phyloP scores from a whole-genome alignment of 2,888 invertebrate genomes.

The Eilema sororculum region DNA sequence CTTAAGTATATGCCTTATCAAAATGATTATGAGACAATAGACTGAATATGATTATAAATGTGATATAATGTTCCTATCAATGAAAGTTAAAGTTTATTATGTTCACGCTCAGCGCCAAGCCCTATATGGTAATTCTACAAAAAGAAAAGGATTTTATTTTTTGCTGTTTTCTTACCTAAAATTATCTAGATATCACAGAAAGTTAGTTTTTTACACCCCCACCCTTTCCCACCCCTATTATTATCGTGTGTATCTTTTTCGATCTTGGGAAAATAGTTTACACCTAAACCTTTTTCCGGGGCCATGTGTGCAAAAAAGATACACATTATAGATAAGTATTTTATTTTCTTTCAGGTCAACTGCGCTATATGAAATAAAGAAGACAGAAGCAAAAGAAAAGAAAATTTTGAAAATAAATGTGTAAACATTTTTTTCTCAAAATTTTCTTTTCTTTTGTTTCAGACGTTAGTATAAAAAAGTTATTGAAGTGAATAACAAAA shows the following conservation, averaged over 20 bases:
- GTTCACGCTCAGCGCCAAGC: conserved; percentile 13
- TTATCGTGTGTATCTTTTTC: background rate
- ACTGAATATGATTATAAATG: no score
- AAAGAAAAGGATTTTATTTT: background rate
- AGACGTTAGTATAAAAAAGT: background rate
- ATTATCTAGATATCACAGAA: background rate
- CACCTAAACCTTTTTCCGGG: no score
- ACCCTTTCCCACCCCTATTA: background rate
- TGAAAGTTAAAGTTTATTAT: no score
- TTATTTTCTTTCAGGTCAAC: no score
- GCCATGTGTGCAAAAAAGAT: no score
- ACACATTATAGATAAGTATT: no score
- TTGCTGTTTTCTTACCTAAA: background rate
- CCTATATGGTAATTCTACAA: background rate
- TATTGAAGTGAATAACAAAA: background rate
- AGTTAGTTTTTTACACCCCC: background rate
- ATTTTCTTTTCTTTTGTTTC: background rate
- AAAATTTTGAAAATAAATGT: background rate
- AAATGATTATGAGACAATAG: no score
- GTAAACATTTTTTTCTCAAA: background rate
- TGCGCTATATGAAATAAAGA: no score
- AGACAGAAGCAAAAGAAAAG: no score
- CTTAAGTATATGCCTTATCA: no score
- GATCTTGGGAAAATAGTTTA: no score
- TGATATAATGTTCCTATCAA: no score